A percentile compares a stretch with the other conserved stretches of the same genome.
Conservation (phyloP, 1,140 invertebrate species). For the Bombus confusus region DNA sequence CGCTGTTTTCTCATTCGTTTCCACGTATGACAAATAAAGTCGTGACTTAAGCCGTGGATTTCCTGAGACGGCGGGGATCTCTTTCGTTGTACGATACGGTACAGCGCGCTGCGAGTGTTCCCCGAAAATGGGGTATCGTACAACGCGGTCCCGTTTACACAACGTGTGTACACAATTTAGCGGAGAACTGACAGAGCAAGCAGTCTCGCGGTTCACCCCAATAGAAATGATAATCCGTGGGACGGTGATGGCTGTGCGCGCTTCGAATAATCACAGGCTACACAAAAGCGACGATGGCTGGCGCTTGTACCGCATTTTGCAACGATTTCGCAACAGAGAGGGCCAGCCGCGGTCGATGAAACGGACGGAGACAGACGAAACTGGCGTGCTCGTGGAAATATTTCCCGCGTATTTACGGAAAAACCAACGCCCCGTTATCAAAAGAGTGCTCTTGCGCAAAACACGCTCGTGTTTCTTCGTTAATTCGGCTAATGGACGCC, state of each 20-base stretch:
- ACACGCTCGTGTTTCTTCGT: neutral
- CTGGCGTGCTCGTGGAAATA: neutral
- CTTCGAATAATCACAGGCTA: slow-evolving; percentile 12
- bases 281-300: neutral
- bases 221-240: slow-evolving; percentile 30
- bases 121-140: neutral
- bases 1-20: neutral
- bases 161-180: slow-evolving; percentile 10
- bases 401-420: neutral
- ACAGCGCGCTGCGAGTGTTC: neutral
- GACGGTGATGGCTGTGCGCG: neutral
- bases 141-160: neutral
- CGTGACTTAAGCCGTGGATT: too few species aligned
- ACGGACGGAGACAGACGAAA: neutral
- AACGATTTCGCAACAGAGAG: neutral
- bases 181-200: neutral
- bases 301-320: neutral
- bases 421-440: slow-evolving; percentile 7
- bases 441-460: neutral
- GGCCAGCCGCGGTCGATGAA: neutral
- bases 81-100: too few species aligned
- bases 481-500: slow-evolving; percentile 33
- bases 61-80: too few species aligned
- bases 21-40: neutral
- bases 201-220: slow-evolving; percentile 6